Evolutionary conservation across 2,113 vertebrate genomes (phyloP).

Genomic region (Corynorhinus townsendii): DNA sequence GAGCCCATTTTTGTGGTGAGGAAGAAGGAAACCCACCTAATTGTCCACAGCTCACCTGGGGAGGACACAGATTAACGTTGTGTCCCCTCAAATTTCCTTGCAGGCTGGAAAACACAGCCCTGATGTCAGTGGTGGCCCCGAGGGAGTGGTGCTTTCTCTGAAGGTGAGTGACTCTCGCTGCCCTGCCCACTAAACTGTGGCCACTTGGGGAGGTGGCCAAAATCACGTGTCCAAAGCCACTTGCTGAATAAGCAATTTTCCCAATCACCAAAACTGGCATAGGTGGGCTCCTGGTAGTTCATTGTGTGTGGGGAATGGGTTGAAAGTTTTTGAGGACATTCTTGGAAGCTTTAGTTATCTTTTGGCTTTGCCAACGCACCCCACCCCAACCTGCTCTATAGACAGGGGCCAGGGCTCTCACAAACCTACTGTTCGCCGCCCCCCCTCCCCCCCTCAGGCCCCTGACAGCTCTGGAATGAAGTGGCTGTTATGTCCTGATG

Average conservation of each 20-base stretch:
- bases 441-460: accelerated
- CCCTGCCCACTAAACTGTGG: not conserved
- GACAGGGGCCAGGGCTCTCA: not conserved
- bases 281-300: not conserved
- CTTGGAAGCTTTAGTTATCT: not conserved
- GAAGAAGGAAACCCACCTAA: not conserved
- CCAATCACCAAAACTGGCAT: not conserved
- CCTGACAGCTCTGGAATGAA: not conserved
- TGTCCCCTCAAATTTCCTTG: slow-evolving; percentile 1
- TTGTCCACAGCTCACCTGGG: slow-evolving; percentile 51
- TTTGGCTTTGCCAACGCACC: not conserved
- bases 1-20: slow-evolving; percentile 72
- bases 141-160: not conserved
- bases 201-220: not conserved
- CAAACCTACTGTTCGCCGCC: no score
- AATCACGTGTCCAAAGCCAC: not conserved
- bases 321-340: not conserved
- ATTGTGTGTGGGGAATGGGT: not conserved
- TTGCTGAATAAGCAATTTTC: not conserved
- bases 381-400: not conserved
- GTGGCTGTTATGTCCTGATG: not conserved
- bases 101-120: slow-evolving; percentile 29
- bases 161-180: not conserved
- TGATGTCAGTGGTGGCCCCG: not conserved
- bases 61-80: slow-evolving; percentile 7